Evolutionary conservation across 2,888 invertebrate genomes (phyloP).

Genomic region (Caenorhabditis virilis): DNA sequence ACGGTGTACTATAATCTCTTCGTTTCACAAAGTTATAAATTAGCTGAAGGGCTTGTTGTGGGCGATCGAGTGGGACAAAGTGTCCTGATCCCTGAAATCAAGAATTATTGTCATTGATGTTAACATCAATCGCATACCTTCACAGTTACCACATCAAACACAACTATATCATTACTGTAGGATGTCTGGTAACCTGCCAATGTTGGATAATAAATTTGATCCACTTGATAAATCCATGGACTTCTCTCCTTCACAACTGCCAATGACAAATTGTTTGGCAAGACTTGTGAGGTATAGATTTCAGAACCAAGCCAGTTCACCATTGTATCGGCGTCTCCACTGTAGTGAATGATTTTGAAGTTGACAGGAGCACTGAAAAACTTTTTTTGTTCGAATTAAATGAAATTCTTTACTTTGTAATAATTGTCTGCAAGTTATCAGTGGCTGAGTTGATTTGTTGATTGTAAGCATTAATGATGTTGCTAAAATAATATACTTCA

Average conservation of each 20-base stretch:
- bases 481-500: slow-evolving; percentile 13
- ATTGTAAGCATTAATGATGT: slow-evolving; percentile 39
- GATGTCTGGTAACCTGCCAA: slow-evolving; percentile 36
- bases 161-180: slow-evolving; percentile 16
- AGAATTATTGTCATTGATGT: background rate
- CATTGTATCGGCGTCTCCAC: slow-evolving; percentile 46
- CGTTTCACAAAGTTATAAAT: slow-evolving; percentile 40
- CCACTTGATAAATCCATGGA: slow-evolving; percentile 36
- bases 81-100: slow-evolving; percentile 44
- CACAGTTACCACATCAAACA: slow-evolving; percentile 42
- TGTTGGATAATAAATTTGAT: slow-evolving; percentile 11
- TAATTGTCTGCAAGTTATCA: slow-evolving; percentile 22
- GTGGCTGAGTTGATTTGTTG: slow-evolving; percentile 36
- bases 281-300: slow-evolving; percentile 25
- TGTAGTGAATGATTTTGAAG: slow-evolving; percentile 40
- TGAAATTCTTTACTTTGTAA: slow-evolving; percentile 15
- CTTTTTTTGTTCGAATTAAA: background rate
- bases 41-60: slow-evolving; percentile 44
- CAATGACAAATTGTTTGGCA: background rate
- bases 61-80: slow-evolving; percentile 47
- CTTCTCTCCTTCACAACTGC: slow-evolving; percentile 1
- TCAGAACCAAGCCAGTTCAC: slow-evolving; percentile 46
- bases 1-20: slow-evolving; percentile 37
- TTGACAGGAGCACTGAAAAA: slow-evolving; percentile 21
- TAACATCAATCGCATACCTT: slow-evolving; percentile 12